A percentile compares a stretch with the other conserved stretches of the same genome.
Conservation (phyloP, 2,113 vertebrate species). For the rat (Rattus norvegicus) region DNA sequence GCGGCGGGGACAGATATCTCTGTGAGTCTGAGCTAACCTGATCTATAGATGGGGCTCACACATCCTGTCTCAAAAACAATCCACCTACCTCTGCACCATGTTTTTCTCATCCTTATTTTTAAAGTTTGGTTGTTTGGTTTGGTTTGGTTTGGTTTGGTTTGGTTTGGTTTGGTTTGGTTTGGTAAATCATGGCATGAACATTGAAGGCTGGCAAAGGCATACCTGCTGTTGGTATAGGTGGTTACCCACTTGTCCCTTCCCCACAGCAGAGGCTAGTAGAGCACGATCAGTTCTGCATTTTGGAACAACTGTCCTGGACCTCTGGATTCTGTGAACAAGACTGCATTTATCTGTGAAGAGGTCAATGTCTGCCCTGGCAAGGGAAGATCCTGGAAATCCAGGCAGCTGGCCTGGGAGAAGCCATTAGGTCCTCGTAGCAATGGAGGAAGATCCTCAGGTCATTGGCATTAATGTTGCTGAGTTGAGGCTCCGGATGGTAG, state of each 20-base stretch:
- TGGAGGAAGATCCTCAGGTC: background rate
- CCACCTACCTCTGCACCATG: background rate
- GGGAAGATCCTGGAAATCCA: background rate
- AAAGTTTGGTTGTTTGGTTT: too few species aligned
- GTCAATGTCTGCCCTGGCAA: background rate
- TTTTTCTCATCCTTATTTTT: background rate
- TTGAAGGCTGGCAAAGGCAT: background rate
- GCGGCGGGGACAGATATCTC: too few species aligned
- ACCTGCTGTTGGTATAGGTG: background rate
- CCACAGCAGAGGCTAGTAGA: background rate
- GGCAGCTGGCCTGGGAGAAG: background rate
- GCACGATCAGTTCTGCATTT: background rate
- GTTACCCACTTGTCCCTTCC: too few species aligned
- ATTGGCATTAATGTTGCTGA: too few species aligned
- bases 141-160: too few species aligned
- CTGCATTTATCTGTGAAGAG: background rate
- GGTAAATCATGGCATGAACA: background rate
- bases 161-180: too few species aligned
- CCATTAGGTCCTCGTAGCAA: background rate
- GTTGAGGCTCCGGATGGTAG: too few species aligned
- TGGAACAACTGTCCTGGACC: background rate
- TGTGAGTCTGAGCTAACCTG: too few species aligned
- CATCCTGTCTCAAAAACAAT: too few species aligned
- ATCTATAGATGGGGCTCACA: too few species aligned
- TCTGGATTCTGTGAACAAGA: background rate